Conservation (phyloP, 2,113 vertebrate genomes). For the Benthochromis sp. region DNA sequence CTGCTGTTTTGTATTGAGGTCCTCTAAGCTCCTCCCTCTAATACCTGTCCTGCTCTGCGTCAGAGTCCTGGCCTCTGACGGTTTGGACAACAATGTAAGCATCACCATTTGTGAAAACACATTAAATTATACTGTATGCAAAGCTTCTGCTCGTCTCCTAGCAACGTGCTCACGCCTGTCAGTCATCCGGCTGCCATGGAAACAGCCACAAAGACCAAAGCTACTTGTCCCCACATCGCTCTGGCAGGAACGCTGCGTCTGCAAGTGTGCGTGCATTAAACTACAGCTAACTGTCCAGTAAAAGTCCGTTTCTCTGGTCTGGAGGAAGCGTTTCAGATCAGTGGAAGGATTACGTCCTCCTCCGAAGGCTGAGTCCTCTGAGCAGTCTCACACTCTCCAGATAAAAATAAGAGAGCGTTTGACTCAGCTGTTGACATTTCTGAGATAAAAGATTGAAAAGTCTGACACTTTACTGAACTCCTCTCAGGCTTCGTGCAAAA, state of each 20-base stretch:
- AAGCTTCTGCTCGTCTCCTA: not conserved
- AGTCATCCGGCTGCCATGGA: not conserved
- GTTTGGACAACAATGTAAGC: not conserved
- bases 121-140: rapidly evolving
- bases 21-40: not conserved
- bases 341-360: not conserved
- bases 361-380: not conserved
- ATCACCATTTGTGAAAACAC: not conserved
- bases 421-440: not conserved
- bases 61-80: not conserved
- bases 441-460: not conserved
- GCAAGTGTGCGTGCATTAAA: not conserved
- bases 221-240: not conserved
- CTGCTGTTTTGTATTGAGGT: not conserved
- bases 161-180: not conserved
- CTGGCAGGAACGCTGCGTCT: rapidly evolving
- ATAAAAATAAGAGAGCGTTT: not conserved
- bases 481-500: not conserved
- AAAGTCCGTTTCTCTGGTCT: not conserved
- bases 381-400: not conserved
- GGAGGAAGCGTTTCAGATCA: not conserved
- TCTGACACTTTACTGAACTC: not conserved
- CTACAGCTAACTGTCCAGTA: not conserved
- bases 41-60: rapidly evolving
- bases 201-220: not conserved